Base-by-base conservation (phyloP, 2,888 invertebrate species). In the Polydrusus cervinus region DNA sequence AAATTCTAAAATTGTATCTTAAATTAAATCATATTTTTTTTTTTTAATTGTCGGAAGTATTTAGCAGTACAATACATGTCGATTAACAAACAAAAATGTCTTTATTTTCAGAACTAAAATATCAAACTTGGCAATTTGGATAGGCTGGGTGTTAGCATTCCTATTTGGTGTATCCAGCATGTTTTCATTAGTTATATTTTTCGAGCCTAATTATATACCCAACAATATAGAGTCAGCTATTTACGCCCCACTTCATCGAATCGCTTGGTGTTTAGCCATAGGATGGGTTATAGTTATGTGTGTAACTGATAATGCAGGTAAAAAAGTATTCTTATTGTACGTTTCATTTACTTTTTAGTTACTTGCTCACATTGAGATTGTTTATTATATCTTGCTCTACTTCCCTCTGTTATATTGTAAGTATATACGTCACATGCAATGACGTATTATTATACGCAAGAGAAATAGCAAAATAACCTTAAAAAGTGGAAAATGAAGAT, bases 251-350 rank as follows among this genome's bases (percentile, higher is more conserved):
- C 84, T 93, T 8, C 92, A 93, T 82, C 89, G 92, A 80, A 86
- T 92, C 5, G 90, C 91, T 0, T 94, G 94, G 93, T 90, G 91
- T 79, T 86, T 92, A 3, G 90, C 91, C 0, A 90, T 92, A 57
- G 92, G 91, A 3, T 94, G 94, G 93, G 82, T 92, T 3, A 88
- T 93, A 5, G 86, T 93, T 67, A 90, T 91, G 0, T 93, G 92
- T 80, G 87, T 89, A 45, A 93, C 92, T 13, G 91, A 92, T 61
- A 92, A 92, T 85, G 91, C 91, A 85, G 91, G 91, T 90, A 84
- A 86, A 9, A 16, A 57, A 14, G n/a, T n/a, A n/a, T n/a, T n/a
- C n/a, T 13, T 30, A 25, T n/a, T 3, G n/a, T 9, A 40, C 8
- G 2, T 9, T 9, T 8, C 8, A 40, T 25, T 25, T 5, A 25